Base-by-base conservation (phyloP, 2,888 invertebrate species). In the Aleiodes leptofemur region DNA sequence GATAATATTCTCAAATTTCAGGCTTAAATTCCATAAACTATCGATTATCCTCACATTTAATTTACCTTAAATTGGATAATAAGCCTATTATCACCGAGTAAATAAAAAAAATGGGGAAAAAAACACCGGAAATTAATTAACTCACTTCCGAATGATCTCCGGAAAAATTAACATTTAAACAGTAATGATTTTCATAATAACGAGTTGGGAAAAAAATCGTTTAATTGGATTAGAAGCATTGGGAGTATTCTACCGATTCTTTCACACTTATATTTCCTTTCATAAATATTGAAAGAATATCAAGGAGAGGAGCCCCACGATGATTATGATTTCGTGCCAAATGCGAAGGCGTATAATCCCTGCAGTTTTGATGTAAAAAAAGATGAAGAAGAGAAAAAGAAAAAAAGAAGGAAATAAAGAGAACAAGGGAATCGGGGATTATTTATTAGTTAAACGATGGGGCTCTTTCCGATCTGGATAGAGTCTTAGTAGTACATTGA, bases 401-500 rank as follows among this genome's bases (percentile, higher is more conserved):
- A 69, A 57, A 48, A 29, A 71, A 59, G 23, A n/a, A 23, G 48
- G 11, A 34, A 61, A 61, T 61, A 34, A 38, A 61, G 57, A 57
- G 61, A 61, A 61, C 61, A 61, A 61, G 38, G n/a, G 38, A 38
- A 61, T 61, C 9, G 38, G 7, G 43, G 14, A 71, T 71, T 59
- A 71, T 71, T 71, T 51, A 71, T 71, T 59, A 11, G 11, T 16
- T 23, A 59, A 50, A 43, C 66, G 7, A 50, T 51, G 50, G 59
- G 38, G 38, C 38, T 59, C 59, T 55, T 23, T 51, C 31, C 14
- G 38, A 14, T 69, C 61, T 73, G 72, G 64, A 69, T 34, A 69
- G 29, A 48, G 68, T 68, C 68, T 68, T 38, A 50, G 16, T 61
- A 68, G 73, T 57, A 16, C 68, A 29, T 73, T 56, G 56, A 73